Percentiles rank a stretch among this genome's conserved stretches.
Conservation (phyloP, 2,113 vertebrate genomes). For the Marmota monax region DNA sequence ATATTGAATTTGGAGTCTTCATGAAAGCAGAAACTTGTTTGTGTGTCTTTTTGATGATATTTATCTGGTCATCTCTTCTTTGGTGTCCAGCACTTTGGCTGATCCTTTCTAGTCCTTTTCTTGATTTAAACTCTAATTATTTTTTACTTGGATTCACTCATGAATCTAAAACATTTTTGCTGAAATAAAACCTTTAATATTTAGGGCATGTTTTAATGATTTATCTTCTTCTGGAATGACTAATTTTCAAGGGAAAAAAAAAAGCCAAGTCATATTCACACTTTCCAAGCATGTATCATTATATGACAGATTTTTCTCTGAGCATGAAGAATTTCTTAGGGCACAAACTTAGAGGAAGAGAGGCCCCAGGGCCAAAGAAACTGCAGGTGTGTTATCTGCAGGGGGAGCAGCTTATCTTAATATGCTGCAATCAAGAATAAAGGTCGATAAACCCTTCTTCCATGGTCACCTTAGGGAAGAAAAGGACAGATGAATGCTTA, state of each 20-base stretch:
- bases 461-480: slow-evolving; percentile 24
- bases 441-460: slow-evolving; percentile 63
- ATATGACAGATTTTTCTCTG: slow-evolving; percentile 48
- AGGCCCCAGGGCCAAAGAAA: neutral
- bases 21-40: neutral
- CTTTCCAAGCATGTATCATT: slow-evolving; percentile 47
- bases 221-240: slow-evolving; percentile 29
- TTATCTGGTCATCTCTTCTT: neutral
- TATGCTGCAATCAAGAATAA: slow-evolving; percentile 57
- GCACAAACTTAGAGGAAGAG: neutral
- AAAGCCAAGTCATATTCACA: neutral
- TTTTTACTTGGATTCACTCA: slow-evolving; percentile 39
- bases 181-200: slow-evolving; percentile 60
- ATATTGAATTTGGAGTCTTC: neutral
- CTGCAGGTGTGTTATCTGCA: neutral
- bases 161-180: slow-evolving; percentile 41
- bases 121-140: slow-evolving; percentile 56
- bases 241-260: slow-evolving; percentile 64
- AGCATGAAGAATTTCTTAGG: slow-evolving; percentile 54
- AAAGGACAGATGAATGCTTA: slow-evolving; percentile 64
- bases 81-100: neutral
- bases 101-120: neutral
- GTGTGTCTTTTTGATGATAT: neutral
- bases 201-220: slow-evolving; percentile 64
- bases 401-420: slow-evolving; percentile 43